A percentile compares a stretch with the other conserved stretches of the same genome.
These are phyloP conservation scores for Kryptolebias ocellatus DNA, from an alignment of 2,797 vertebrate genomes.

Conservation along the genomic window DNA sequence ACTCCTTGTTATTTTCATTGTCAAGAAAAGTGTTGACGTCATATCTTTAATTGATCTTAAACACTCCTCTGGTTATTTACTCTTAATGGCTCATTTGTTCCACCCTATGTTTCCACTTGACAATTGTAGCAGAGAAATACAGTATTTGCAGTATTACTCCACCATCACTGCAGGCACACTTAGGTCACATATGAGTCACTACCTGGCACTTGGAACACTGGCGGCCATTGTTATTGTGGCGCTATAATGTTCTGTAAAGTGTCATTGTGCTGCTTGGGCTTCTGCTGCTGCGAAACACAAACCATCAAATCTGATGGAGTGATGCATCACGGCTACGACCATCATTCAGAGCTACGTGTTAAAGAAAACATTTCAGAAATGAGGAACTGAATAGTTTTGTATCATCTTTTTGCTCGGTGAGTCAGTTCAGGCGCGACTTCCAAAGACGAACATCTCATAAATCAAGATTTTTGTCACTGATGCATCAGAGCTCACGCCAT, in stretches of 20 bases:
- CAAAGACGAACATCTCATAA: constrained; percentile 50
- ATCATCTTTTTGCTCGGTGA: background rate
- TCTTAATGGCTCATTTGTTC: constrained; percentile 25
- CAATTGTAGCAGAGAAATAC: constrained; percentile 27
- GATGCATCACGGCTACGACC: constrained; percentile 11
- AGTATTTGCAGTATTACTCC: constrained; percentile 58
- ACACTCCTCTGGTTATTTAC: constrained; percentile 17
- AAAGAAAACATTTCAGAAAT: background rate
- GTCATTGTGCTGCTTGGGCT: constrained; percentile 69
- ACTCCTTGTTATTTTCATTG: background rate
- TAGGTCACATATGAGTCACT: constrained; percentile 84
- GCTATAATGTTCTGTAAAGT: constrained; percentile 74
- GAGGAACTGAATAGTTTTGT: background rate
- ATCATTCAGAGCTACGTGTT: too few relatives aligned
- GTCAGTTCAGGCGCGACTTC: constrained; percentile 14
- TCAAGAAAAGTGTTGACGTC: background rate
- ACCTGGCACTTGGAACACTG: constrained; percentile 81
- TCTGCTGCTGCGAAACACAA: constrained; percentile 51
- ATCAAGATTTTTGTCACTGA: constrained; percentile 40
- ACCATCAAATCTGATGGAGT: constrained; percentile 25
- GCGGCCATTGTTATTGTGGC: constrained; percentile 72
- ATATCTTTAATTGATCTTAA: constrained; percentile 21
- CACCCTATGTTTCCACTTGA: constrained; percentile 6
- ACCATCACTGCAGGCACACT: constrained; percentile 61
- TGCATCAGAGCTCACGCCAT: too few relatives aligned